Evolutionary conservation across 2,797 vertebrate genomes (phyloP), one percentile per base, ranked within the genome.

Genomic region (Brachyrhaphis roseni): DNA sequence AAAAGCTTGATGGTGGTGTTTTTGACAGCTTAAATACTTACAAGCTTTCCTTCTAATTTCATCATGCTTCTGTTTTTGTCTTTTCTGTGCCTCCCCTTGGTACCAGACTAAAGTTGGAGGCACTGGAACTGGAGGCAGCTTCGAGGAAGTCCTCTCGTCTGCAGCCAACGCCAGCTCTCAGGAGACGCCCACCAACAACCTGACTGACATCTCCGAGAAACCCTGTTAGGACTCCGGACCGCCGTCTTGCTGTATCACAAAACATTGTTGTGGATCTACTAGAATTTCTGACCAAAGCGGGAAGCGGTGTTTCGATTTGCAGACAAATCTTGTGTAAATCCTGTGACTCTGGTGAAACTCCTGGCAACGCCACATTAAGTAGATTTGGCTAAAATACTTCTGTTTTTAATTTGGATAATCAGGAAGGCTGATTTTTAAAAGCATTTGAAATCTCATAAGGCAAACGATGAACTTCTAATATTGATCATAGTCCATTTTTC

Each of bases 61-160:
- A 12, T 71, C 11, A 31, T 26, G 26, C 45, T 11, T 71, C 23
- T 2, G 43, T 5, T 18, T 47, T 47, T 20, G 46, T 11, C 51
- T 31, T 82, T 62, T 39, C 3, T 0, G 13, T 13, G 28, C 73
- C 80, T 74, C 73, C 47, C 28, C 0, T 93, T 71, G 28, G n/a
- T 47, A 13, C 13, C 90, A 99, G 98, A 97, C 97, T 79, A 99
- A 98, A 93, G 98, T 98, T 77, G 97, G 97, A 3, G 92, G 95
- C 4, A 23, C 91, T 0, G 91, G 95, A 8, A 88, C 89, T 28
- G 95, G 95, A 12, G 95, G 98, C 88, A 99, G 95, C 92, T 99
- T 99, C 81, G 97, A 99, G 93, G 98, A 99, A 18, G 98, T 99
- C 64, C 96, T 99, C 85, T 98, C 95, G 62, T 99, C 98, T 2